These are phyloP conservation scores for Acanthosepion esculentum DNA, from an alignment of 2,888 invertebrate genomes.

Conservation along the genomic window DNA sequence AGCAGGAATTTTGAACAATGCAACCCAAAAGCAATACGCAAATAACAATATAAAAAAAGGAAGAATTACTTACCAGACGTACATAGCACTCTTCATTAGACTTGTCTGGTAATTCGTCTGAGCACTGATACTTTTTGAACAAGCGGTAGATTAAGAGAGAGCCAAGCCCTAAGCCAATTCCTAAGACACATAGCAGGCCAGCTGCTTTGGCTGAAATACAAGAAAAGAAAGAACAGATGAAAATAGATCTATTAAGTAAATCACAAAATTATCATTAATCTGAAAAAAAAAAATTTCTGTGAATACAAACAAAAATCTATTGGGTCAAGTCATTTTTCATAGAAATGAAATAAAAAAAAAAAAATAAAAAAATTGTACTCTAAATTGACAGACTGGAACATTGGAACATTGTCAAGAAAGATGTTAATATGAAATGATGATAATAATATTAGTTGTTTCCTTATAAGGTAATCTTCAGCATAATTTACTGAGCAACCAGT, in stretches of 20 bases:
- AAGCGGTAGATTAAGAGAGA: slow-evolving; percentile 45
- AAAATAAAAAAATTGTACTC: not conserved
- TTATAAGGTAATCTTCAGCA: too few species aligned
- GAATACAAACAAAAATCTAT: not conserved
- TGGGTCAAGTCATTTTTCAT: not conserved
- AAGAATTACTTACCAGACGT: slow-evolving; percentile 1
- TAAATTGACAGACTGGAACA: not conserved
- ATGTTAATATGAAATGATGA: too few species aligned
- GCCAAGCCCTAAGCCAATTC: slow-evolving; percentile 46
- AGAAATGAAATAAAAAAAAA: not conserved
- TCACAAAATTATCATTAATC: not conserved
- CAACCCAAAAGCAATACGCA: not conserved
- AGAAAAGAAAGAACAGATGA: not conserved
- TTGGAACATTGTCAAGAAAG: not conserved
- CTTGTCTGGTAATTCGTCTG: slow-evolving; percentile 36
- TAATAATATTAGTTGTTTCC: too few species aligned
- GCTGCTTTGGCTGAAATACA: slow-evolving; percentile 47
- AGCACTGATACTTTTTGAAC: slow-evolving; percentile 46
- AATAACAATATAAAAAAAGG: not conserved
- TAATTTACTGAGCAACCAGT: too few species aligned
- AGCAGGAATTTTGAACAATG: too few species aligned
- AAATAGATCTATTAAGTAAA: not conserved
- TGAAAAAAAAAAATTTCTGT: not conserved
- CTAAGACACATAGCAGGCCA: slow-evolving; percentile 45
- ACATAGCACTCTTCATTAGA: slow-evolving; percentile 46